Percentiles rank a stretch among this genome's conserved stretches.
These are phyloP conservation scores for Semaprochilodus insignis DNA, from an alignment of 2,797 vertebrate species.

Conservation along the genomic window DNA sequence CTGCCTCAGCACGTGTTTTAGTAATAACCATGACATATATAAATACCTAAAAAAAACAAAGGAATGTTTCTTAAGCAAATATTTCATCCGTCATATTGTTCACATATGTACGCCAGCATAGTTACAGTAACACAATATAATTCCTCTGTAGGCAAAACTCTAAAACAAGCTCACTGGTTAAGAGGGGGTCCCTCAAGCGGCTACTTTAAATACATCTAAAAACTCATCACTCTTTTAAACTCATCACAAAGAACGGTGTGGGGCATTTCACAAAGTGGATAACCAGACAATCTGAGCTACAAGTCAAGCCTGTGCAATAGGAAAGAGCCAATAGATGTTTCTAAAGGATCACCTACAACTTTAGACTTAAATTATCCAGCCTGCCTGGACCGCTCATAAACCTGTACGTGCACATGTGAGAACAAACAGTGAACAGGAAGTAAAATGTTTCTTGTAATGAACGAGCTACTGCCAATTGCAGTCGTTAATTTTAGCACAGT, in stretches of 20 bases:
- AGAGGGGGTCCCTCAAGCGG: background rate
- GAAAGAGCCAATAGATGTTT: background rate
- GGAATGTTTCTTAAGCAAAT: background rate
- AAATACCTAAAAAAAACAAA: background rate
- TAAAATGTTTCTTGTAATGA: background rate
- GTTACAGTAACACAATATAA: background rate
- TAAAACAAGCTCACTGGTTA: too few species aligned
- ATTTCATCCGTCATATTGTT: background rate
- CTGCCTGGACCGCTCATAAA: too few species aligned
- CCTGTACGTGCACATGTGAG: too few species aligned
- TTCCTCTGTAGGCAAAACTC: too few species aligned
- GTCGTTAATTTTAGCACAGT: background rate
- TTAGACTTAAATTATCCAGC: background rate
- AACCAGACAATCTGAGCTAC: too few species aligned
- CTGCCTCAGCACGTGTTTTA: background rate
- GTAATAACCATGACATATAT: background rate
- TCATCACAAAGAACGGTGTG: background rate
- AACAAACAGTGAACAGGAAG: background rate
- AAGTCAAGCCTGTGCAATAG: background rate
- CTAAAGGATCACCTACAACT: background rate
- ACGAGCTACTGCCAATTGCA: background rate
- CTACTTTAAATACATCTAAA: background rate
- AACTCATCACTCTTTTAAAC: too few species aligned
- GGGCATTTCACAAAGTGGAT: background rate
- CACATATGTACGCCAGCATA: too few species aligned